Evolutionary conservation across 2,888 invertebrate species (phyloP).

Genomic region (Bedellia somnulentella): DNA sequence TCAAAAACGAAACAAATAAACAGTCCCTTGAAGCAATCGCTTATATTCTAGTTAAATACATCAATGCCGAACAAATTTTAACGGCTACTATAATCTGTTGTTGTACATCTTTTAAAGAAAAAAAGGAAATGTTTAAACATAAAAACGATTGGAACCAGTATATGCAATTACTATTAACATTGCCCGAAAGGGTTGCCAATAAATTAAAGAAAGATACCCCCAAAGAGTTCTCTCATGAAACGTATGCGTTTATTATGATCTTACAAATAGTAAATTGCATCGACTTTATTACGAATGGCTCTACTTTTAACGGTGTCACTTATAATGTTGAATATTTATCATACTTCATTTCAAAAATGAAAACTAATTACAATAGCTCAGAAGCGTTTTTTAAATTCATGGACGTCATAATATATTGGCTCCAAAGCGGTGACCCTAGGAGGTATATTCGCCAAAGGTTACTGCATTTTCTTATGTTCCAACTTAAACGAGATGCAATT

Average conservation of each 20-base stretch:
- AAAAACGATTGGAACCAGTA: constrained; percentile 48
- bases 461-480: constrained; percentile 50
- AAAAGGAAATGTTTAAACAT: constrained; percentile 13
- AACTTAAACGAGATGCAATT: constrained; percentile 61
- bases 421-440: no score
- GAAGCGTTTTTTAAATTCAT: constrained; percentile 47
- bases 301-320: constrained; percentile 21
- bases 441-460: no score
- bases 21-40: constrained; percentile 28
- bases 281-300: constrained; percentile 58
- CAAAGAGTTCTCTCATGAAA: constrained; percentile 56
- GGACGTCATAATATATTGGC: constrained; percentile 56
- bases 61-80: constrained; percentile 62
- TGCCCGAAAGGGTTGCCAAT: constrained; percentile 75
- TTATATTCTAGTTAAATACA: constrained; percentile 39
- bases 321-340: constrained; percentile 46
- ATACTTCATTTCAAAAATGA: constrained; percentile 63
- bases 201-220: constrained; percentile 57
- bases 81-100: constrained; percentile 42
- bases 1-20: constrained; percentile 37
- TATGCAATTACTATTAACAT: constrained; percentile 64
- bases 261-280: constrained; percentile 64
- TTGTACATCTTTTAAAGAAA: constrained; percentile 15
- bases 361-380: constrained; percentile 56
- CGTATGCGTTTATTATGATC: constrained; percentile 61